Percentiles rank a stretch among this genome's conserved stretches.
Evolutionary conservation across 2,113 vertebrate genomes (phyloP).

Genomic region (Pteruthius melanotis): DNA sequence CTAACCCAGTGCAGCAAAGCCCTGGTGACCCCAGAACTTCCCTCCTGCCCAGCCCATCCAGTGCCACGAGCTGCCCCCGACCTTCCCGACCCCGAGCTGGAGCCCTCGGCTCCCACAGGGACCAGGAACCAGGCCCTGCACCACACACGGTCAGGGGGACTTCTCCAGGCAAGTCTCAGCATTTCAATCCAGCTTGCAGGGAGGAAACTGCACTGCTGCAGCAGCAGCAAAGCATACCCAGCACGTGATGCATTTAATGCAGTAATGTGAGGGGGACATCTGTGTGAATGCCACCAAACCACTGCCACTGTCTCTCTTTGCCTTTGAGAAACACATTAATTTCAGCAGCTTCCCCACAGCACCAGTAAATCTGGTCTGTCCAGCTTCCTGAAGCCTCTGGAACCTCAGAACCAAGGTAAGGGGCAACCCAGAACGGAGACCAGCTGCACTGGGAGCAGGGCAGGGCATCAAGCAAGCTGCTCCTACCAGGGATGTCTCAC

Average conservation of each 20-base stretch:
- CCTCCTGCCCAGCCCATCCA: neutral
- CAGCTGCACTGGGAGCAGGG: neutral
- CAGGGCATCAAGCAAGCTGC: neutral
- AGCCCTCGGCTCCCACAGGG: neutral
- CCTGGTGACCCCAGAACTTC: neutral
- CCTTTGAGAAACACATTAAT: accelerated
- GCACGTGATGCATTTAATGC: neutral
- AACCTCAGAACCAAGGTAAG: neutral
- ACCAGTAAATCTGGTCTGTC: neutral
- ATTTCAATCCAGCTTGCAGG: neutral
- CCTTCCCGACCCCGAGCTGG: neutral
- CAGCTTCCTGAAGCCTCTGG: neutral
- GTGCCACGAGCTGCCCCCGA: neutral
- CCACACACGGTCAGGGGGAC: accelerated
- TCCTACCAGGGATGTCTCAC: neutral
- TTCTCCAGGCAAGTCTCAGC: neutral
- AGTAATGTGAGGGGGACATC: neutral
- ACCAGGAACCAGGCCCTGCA: accelerated
- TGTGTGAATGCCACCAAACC: neutral
- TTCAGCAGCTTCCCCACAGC: neutral
- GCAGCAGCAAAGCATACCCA: neutral
- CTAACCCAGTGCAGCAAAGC: neutral
- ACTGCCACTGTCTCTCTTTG: too few species aligned
- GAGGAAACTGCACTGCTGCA: neutral
- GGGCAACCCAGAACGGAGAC: neutral